Evolutionary conservation across 2,888 invertebrate species (phyloP).

Genomic region (Mylabris sibirica): DNA sequence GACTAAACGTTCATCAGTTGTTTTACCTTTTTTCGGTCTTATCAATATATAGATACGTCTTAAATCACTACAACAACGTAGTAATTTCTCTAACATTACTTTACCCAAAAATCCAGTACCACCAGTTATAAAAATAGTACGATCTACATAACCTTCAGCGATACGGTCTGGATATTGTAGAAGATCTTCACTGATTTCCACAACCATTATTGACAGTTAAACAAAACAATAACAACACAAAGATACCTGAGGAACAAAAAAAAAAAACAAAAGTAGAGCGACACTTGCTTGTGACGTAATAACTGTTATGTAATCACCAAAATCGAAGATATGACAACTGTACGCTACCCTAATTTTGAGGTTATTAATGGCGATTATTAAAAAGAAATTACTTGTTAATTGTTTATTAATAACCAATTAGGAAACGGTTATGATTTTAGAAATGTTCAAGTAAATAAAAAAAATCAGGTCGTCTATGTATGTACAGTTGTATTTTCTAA

Average conservation of each 20-base stretch:
- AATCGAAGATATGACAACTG: too few relatives aligned
- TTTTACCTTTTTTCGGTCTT: constrained; percentile 84
- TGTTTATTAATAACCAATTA: neutral
- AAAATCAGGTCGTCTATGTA: too few relatives aligned
- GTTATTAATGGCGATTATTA: too few relatives aligned
- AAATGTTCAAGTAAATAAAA: too few relatives aligned
- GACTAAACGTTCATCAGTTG: constrained; percentile 76
- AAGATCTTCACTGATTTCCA: neutral
- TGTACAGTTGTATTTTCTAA: too few relatives aligned
- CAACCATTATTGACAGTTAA: neutral
- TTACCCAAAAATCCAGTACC: constrained; percentile 96
- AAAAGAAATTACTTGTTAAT: neutral
- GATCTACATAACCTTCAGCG: constrained; percentile 64
- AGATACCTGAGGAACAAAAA: too few relatives aligned
- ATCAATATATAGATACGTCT: constrained; percentile 83
- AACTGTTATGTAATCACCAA: too few relatives aligned
- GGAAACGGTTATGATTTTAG: neutral
- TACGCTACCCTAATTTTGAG: too few relatives aligned
- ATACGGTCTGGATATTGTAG: constrained; percentile 66
- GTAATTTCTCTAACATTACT: constrained; percentile 89
- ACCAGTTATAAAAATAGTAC: constrained; percentile 81
- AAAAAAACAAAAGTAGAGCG: too few relatives aligned
- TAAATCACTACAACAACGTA: constrained; percentile 81
- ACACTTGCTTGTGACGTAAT: too few relatives aligned
- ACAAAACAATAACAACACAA: neutral